Evolutionary conservation across 2,888 invertebrate genomes (phyloP).

Genomic region (Entomobrya proxima): DNA sequence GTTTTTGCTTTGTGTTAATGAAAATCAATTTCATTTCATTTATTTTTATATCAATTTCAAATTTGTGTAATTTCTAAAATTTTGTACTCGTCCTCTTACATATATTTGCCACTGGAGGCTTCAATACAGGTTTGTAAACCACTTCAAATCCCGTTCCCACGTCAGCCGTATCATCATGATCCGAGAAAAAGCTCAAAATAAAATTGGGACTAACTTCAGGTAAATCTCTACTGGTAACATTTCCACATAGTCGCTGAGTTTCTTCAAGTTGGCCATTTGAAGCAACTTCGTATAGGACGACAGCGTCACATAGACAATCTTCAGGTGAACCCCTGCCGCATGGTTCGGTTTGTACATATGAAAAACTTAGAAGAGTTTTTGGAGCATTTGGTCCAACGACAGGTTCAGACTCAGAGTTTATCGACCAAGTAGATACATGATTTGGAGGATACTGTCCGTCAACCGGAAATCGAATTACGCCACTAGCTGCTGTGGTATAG

Average conservation of each 20-base stretch:
- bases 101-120: background rate
- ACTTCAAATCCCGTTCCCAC: conserved; percentile 3
- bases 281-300: conserved; percentile 14
- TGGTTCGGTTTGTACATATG: background rate
- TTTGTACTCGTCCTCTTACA: background rate
- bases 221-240: background rate
- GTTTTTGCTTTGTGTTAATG: background rate
- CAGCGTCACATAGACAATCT: conserved; percentile 13
- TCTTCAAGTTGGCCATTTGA: background rate
- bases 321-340: background rate
- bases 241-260: background rate
- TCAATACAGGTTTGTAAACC: background rate
- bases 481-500: background rate
- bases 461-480: background rate
- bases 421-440: conserved; percentile 5
- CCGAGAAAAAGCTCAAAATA: conserved; percentile 24
- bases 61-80: background rate
- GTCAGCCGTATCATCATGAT: background rate
- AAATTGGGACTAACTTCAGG: background rate
- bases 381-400: background rate
- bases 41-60: background rate
- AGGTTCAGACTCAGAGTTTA: background rate
- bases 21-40: background rate
- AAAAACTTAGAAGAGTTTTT: background rate
- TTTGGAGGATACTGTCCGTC: conserved; percentile 29